Evolutionary conservation across 2,113 vertebrate genomes (phyloP), one percentile per base, ranked within the genome.

Genomic region (Gymnogyps californianus): DNA sequence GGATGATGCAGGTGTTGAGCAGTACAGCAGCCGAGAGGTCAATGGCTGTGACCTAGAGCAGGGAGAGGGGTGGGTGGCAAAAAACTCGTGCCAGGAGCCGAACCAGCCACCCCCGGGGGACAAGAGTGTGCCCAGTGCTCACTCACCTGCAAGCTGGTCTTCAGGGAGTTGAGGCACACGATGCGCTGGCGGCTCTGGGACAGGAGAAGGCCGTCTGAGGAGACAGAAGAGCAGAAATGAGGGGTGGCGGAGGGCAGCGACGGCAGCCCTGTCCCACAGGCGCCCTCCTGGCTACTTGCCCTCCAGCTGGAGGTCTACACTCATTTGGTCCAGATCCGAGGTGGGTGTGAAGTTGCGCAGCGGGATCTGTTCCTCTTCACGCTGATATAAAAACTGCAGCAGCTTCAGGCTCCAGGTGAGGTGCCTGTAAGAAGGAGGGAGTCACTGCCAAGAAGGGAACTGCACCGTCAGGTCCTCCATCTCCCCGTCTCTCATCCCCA

Each of bases 121-220:
- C 54, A 58, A 46, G 80, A 96, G 31, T 0, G 0, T 38, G 55
- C 64, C 46, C 57, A 67, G 58, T 0, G 0, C 62, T 59, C 2
- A 3, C 97, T 97, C 70, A 99, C 99, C 98, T 99, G 99, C 66
- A 99, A 74, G 1, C 96, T 97, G 46, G 98, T 98, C 97, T 99
- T 99, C 57, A 99, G 97, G 21, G 98, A 98, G 97, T 98, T 99
- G 94, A 99, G 98, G 97, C 99, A 99, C 90, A 99, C 96, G 8
- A 99, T 99, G 91, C 99, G 98, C 94, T 99, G 99, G 85, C 99
- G 98, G 96, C 99, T 99, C 97, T 99, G 99, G 69, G 99, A 99
- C n/a, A 99, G 98, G 64, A 99, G 98, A 96, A 99, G 98, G 72
- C 99, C 99, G 67, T 99, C 99, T 99, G 96, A 26, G 81, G 91